Evolutionary conservation across 2,888 invertebrate genomes (phyloP).

Genomic region (Baccha elongata): DNA sequence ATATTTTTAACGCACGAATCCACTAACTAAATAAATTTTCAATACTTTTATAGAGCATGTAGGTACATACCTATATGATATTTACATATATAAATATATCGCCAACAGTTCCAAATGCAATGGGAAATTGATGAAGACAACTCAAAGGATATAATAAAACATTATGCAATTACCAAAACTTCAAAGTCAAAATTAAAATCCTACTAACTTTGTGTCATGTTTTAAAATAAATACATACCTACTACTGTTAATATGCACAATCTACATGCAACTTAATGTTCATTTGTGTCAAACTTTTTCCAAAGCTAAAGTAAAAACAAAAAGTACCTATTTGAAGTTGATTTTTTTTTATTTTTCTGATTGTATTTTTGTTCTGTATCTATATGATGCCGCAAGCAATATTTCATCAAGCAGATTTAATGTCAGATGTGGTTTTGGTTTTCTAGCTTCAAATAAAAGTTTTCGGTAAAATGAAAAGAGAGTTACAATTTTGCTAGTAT

Average conservation of each 20-base stretch:
- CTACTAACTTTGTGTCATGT: constrained; percentile 9
- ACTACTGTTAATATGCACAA: no score
- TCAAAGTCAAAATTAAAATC: constrained; percentile 35
- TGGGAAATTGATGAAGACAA: no score
- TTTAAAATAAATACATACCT: background rate
- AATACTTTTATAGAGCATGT: no score
- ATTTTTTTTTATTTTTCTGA: background rate
- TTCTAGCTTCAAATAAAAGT: background rate
- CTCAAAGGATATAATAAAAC: background rate
- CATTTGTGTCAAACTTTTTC: constrained; percentile 9
- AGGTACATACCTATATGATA: no score
- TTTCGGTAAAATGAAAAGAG: background rate
- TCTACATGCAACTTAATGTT: background rate
- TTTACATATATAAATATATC: no score
- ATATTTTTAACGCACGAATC: no score
- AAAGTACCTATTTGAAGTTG: no score
- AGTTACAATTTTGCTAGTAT: no score
- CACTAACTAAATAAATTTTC: no score
- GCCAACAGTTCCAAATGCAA: no score
- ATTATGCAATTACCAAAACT: constrained; percentile 10
- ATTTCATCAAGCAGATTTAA: constrained; percentile 26
- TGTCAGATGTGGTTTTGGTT: constrained; percentile 31
- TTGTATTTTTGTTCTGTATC: constrained; percentile 14
- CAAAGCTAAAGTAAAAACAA: constrained; percentile 13
- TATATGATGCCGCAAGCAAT: constrained; percentile 8